Evolutionary conservation across 2,113 vertebrate genomes (phyloP).

Genomic region (Oreocharis arfaki): DNA sequence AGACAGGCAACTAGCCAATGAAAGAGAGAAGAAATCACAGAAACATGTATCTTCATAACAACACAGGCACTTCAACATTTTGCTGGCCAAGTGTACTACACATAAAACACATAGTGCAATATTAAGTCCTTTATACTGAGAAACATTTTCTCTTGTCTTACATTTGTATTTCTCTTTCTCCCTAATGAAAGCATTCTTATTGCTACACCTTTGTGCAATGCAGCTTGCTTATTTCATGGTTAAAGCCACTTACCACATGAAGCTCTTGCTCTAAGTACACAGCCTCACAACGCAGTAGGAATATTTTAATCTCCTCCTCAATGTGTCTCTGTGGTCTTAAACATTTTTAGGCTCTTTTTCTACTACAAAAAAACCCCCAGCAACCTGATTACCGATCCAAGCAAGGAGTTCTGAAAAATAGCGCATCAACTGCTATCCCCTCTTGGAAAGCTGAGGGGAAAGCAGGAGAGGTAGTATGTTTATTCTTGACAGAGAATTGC

Average conservation of each 20-base stretch:
- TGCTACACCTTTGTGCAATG: not conserved
- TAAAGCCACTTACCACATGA: constrained; percentile 8
- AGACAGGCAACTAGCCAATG: constrained; percentile 48
- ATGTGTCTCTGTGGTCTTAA: not conserved
- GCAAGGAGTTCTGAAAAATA: not conserved
- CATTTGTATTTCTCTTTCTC: not conserved
- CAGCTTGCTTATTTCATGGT: not conserved
- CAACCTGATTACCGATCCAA: not conserved
- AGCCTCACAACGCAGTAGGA: not conserved
- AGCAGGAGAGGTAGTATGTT: not conserved
- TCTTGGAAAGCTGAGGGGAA: not conserved
- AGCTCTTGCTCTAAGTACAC: not conserved
- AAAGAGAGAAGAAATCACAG: constrained; percentile 29
- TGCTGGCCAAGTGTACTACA: not conserved
- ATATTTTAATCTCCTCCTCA: constrained; percentile 21
- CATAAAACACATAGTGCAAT: not conserved
- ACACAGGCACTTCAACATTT: not conserved
- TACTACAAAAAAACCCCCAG: not conserved
- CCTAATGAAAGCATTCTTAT: not conserved
- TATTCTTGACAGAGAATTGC: not conserved
- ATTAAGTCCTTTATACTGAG: not conserved
- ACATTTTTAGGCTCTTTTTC: not conserved
- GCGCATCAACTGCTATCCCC: not conserved
- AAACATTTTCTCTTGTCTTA: not conserved
- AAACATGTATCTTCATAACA: not conserved